Percentiles rank a stretch among this genome's conserved stretches.
These are phyloP conservation scores for Chrysolina oricalcia DNA, from an alignment of 2,888 invertebrate species.

Conservation along the genomic window DNA sequence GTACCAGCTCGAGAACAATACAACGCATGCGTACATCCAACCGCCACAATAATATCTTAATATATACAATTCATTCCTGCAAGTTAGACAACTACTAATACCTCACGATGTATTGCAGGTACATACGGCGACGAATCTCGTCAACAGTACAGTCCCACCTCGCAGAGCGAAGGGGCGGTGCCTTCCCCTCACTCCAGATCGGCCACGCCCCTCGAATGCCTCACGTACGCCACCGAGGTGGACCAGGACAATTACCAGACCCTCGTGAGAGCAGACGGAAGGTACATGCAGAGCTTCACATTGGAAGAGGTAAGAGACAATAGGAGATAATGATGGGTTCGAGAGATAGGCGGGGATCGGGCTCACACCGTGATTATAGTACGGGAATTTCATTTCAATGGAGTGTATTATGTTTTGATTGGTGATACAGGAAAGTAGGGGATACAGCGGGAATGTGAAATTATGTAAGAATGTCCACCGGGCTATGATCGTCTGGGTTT, in stretches of 20 bases:
- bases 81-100: constrained; percentile 53
- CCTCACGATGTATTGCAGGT: constrained; percentile 53
- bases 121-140: constrained; percentile 58
- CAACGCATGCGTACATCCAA: not conserved
- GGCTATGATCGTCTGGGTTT: no score
- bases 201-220: constrained; percentile 66
- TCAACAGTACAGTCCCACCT: constrained; percentile 68
- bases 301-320: constrained; percentile 63
- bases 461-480: no score
- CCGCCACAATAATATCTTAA: not conserved
- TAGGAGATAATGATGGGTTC: constrained; percentile 36
- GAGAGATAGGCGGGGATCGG: constrained; percentile 11
- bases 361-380: not conserved
- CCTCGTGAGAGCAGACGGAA: constrained; percentile 64
- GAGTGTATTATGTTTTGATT: not conserved
- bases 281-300: constrained; percentile 60
- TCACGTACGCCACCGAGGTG: constrained; percentile 61
- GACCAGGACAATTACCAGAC: constrained; percentile 64
- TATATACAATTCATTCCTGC: constrained; percentile 2
- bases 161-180: constrained; percentile 67
- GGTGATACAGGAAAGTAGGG: not conserved
- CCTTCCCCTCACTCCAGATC: constrained; percentile 69
- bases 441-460: no score
- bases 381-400: not conserved
- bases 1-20: not conserved